Conservation (phyloP, 2,888 invertebrate species). For the Charanyca ferruginea region DNA sequence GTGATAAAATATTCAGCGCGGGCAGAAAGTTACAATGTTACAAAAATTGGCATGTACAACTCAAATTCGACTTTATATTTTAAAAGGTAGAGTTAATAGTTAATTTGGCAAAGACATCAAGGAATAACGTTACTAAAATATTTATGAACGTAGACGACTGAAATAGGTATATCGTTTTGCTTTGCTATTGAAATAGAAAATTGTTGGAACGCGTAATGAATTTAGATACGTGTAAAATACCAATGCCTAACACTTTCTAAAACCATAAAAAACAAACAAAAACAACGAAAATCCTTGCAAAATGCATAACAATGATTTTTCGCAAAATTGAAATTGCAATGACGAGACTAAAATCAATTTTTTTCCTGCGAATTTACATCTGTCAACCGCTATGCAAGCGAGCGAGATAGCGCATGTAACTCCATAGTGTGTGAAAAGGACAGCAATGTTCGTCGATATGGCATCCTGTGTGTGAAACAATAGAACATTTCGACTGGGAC, state of each 20-base stretch:
- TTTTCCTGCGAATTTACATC: conserved; percentile 67
- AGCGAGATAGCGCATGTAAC: conserved; percentile 56
- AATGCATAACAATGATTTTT: conserved; percentile 40
- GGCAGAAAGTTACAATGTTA: conserved; percentile 83
- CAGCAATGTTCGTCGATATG: conserved; percentile 68
- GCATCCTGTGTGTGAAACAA: conserved; percentile 70
- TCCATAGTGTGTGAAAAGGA: conserved; percentile 60
- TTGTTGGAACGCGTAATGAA: conserved; percentile 68
- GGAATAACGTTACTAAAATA: conserved; percentile 82
- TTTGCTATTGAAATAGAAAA: conserved; percentile 59
- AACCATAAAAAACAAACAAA: conserved; percentile 25
- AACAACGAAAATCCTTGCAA: neutral
- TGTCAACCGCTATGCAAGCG: conserved; percentile 67
- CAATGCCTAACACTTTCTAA: conserved; percentile 10
- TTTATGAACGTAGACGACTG: conserved; percentile 76
- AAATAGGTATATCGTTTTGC: conserved; percentile 77
- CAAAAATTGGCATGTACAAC: conserved; percentile 68
- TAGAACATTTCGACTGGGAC: conserved; percentile 57
- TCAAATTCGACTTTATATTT: conserved; percentile 67
- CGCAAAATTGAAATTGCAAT: conserved; percentile 51
- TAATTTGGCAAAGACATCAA: conserved; percentile 60
- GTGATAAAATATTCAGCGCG: conserved; percentile 81
- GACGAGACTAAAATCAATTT: conserved; percentile 62
- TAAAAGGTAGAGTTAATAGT: conserved; percentile 66
- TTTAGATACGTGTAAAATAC: conserved; percentile 40